Conservation (phyloP, 1,140 invertebrate genomes). For the Melitaea cinxia region DNA sequence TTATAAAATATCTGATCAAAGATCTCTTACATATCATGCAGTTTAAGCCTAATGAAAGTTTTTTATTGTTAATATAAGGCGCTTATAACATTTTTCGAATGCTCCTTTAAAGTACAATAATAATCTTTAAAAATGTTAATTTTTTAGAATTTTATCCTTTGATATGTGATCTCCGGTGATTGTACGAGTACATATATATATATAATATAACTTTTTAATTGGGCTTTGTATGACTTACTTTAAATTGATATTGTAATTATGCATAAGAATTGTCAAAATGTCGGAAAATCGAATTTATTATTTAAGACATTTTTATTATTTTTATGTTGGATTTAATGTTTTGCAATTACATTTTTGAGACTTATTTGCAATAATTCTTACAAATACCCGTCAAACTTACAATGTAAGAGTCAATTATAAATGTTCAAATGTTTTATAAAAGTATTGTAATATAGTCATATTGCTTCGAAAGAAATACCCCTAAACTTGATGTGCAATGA, state of each 20-base stretch:
- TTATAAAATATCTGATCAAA: neutral
- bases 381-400: conserved; percentile 15
- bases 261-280: conserved; percentile 50
- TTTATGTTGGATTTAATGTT: conserved; percentile 10
- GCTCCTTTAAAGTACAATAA: conserved; percentile 73
- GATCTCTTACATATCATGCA: conserved; percentile 24
- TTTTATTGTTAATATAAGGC: conserved; percentile 28
- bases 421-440: conserved; percentile 61
- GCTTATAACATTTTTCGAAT: conserved; percentile 74
- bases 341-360: conserved; percentile 6
- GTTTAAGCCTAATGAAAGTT: conserved; percentile 2
- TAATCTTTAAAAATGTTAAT: conserved; percentile 51
- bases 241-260: conserved; percentile 45
- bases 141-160: conserved; percentile 65
- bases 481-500: conserved; percentile 63
- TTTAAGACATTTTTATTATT: conserved; percentile 68
- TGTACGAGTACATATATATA: conserved; percentile 41
- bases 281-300: conserved; percentile 72
- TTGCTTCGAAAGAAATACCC: conserved; percentile 55
- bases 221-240: conserved; percentile 54
- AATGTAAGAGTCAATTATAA: conserved; percentile 66
- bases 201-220: conserved; percentile 46
- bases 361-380: conserved; percentile 19
- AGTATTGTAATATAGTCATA: conserved; percentile 43
- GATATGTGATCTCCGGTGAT: conserved; percentile 67